Conservation (phyloP, 2,797 vertebrate genomes). For the Hybognathus amarus region DNA sequence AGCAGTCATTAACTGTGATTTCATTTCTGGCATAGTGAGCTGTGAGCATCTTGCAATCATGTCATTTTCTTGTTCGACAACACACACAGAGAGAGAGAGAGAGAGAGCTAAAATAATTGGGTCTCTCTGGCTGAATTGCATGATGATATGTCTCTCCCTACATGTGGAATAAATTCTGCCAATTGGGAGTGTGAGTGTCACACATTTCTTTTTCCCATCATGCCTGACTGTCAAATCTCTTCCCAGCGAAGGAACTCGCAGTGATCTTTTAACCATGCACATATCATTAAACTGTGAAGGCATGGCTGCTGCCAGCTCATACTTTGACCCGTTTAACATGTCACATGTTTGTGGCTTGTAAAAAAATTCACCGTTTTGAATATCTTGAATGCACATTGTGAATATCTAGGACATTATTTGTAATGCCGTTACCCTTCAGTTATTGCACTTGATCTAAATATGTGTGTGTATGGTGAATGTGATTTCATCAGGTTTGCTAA, state of each 20-base stretch:
- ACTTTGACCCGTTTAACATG: slow-evolving; percentile 19
- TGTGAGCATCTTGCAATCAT: slow-evolving; percentile 32
- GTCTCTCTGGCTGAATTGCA: slow-evolving; percentile 39
- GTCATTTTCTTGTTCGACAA: slow-evolving; percentile 28
- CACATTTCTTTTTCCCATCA: slow-evolving; percentile 45
- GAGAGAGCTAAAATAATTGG: slow-evolving; percentile 43
- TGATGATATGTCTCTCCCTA: slow-evolving; percentile 43
- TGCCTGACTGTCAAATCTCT: slow-evolving; percentile 43
- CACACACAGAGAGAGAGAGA: background rate
- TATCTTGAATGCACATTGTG: background rate
- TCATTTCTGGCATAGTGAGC: slow-evolving; percentile 34
- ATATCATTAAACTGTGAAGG: slow-evolving; percentile 35
- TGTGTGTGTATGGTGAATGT: background rate
- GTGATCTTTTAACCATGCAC: slow-evolving; percentile 34
- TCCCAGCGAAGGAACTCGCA: slow-evolving; percentile 7
- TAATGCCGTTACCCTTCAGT: background rate
- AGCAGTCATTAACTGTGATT: slow-evolving; percentile 27
- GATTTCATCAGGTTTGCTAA: too few relatives aligned
- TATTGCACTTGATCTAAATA: background rate
- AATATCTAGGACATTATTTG: background rate
- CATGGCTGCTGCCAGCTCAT: slow-evolving; percentile 5
- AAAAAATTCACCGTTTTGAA: background rate
- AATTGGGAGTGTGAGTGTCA: slow-evolving; percentile 31
- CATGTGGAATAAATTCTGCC: slow-evolving; percentile 38
- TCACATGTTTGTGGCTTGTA: slow-evolving; percentile 22